A percentile compares a stretch with the other conserved stretches of the same genome.
Conservation (phyloP, 2,797 vertebrate genomes). For the Crypturellus tataupa region DNA sequence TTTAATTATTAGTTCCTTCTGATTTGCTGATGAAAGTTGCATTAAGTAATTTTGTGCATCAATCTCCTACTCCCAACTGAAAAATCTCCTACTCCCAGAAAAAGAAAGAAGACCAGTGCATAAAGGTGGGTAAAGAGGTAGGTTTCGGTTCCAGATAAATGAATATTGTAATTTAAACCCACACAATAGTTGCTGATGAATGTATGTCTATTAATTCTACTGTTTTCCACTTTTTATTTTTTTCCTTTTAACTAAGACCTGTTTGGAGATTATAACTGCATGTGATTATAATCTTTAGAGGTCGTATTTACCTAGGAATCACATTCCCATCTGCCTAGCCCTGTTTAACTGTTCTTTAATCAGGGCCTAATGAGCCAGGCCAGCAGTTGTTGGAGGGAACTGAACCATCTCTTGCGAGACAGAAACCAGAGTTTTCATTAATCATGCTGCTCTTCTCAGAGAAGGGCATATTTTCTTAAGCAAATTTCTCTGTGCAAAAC, state of each 20-base stretch:
- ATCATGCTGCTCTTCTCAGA: not conserved
- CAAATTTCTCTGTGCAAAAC: not conserved
- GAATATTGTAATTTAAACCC: not conserved
- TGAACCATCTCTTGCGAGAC: not conserved
- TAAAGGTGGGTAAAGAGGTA: not conserved
- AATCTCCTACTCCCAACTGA: not conserved
- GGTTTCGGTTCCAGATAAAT: not conserved
- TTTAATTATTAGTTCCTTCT: slow-evolving; percentile 16
- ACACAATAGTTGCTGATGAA: not conserved
- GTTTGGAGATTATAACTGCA: slow-evolving; percentile 48
- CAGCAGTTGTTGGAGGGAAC: slow-evolving; percentile 27
- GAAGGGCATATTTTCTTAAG: not conserved
- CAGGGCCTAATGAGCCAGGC: slow-evolving; percentile 25
- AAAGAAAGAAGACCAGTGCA: not conserved
- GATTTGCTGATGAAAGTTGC: not conserved
- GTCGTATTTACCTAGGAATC: slow-evolving; percentile 65
- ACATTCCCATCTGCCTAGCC: slow-evolving; percentile 62
- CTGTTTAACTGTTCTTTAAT: slow-evolving; percentile 57
- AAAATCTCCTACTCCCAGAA: not conserved
- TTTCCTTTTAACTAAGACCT: not conserved
- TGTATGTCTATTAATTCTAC: not conserved
- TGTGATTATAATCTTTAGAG: slow-evolving; percentile 36
- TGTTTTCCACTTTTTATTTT: not conserved
- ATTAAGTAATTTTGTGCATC: not conserved
- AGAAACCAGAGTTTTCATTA: slow-evolving; percentile 32